Evolutionary conservation across 2,797 vertebrate genomes (phyloP).

Genomic region (Platalea minor): DNA sequence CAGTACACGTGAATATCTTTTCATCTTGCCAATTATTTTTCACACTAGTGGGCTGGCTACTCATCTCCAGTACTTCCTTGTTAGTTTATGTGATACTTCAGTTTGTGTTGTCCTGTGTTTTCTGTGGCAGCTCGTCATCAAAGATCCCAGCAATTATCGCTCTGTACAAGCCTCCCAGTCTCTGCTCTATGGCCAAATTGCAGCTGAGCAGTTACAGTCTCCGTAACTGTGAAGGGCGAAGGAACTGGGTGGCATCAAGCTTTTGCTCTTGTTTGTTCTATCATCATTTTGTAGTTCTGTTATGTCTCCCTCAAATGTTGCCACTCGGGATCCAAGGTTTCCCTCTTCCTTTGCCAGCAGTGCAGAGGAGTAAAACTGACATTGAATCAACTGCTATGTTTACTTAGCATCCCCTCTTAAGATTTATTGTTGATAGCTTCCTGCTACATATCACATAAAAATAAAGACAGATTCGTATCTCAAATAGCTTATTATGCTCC

Average conservation of each 20-base stretch:
- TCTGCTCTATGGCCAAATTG: neutral
- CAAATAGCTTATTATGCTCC: neutral
- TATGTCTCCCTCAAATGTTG: neutral
- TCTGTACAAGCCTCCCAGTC: neutral
- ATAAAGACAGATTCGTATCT: neutral
- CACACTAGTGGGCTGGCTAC: neutral
- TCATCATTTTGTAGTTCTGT: neutral
- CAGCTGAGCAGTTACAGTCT: neutral
- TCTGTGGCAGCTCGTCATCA: neutral
- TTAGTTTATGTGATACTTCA: neutral
- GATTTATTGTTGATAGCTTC: neutral
- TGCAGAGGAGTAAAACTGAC: neutral
- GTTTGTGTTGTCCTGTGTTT: neutral
- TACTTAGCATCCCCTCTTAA: neutral
- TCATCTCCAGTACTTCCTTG: neutral
- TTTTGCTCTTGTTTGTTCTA: neutral
- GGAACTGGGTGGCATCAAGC: neutral
- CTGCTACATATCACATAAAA: neutral
- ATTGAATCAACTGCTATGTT: neutral
- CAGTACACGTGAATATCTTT: neutral
- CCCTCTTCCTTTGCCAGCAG: neutral
- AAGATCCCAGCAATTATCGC: neutral
- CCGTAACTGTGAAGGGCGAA: neutral
- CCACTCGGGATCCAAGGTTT: neutral
- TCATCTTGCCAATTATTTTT: neutral